These are phyloP conservation scores for Bombus superbus DNA, from an alignment of 1,140 invertebrate species.

Conservation along the genomic window DNA sequence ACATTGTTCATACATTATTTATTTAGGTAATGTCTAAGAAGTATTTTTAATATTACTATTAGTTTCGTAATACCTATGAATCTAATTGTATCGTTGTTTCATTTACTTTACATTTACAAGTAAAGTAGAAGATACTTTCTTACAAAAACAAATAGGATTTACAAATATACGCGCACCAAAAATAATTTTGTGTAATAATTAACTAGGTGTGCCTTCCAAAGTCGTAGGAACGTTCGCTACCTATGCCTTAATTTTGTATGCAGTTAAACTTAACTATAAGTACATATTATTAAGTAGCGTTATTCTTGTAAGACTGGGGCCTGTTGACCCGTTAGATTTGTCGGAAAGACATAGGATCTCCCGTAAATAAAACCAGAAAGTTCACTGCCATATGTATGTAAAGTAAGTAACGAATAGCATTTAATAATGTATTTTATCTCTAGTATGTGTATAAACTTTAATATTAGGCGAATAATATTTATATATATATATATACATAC, in stretches of 20 bases:
- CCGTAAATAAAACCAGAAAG: conserved; percentile 69
- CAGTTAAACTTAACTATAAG: conserved; percentile 28
- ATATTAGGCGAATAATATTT: conserved; percentile 54
- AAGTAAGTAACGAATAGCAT: conserved; percentile 35
- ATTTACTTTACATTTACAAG: background rate
- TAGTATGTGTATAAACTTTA: conserved; percentile 57
- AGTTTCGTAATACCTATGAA: background rate
- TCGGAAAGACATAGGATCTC: conserved; percentile 55
- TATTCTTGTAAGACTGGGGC: conserved; percentile 72
- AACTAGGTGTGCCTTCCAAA: conserved; percentile 28
- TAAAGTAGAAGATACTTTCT: background rate
- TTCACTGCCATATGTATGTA: conserved; percentile 75
- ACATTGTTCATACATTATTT: conserved; percentile 60
- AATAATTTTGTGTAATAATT: conserved; percentile 13
- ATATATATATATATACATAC: conserved; percentile 8
- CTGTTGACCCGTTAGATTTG: conserved; percentile 56
- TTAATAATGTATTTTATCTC: conserved; percentile 68
- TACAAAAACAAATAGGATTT: background rate
- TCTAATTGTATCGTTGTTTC: background rate
- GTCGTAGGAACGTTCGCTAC: conserved; percentile 10
- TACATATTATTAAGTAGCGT: conserved; percentile 58
- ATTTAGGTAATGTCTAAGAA: conserved; percentile 46
- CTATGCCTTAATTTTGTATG: conserved; percentile 39
- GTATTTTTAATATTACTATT: conserved; percentile 7
- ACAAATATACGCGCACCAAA: conserved; percentile 12